Conservation (phyloP, 2,888 invertebrate genomes). For the Tetramorium bicarinatum region DNA sequence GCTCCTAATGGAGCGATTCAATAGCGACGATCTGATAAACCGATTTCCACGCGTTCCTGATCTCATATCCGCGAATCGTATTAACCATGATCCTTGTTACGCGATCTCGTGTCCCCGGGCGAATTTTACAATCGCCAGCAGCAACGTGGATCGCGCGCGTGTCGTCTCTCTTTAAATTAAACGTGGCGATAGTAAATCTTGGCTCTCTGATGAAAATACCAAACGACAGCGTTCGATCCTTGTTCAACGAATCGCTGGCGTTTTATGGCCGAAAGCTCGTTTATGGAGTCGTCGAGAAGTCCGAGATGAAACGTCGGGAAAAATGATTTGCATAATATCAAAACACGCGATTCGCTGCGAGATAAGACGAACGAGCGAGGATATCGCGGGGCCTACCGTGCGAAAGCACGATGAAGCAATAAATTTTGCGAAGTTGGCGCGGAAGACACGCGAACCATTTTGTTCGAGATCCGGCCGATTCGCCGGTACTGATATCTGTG, state of each 20-base stretch:
- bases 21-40: conserved; percentile 84
- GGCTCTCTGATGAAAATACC: not conserved
- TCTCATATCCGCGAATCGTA: conserved; percentile 55
- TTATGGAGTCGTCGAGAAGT: conserved; percentile 48
- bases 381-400: conserved; percentile 64
- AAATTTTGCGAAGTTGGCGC: conserved; percentile 78
- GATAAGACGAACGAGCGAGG: conserved; percentile 62
- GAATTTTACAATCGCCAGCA: conserved; percentile 28
- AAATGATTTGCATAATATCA: conserved; percentile 72
- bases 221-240: not conserved
- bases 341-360: conserved; percentile 49
- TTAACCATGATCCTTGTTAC: conserved; percentile 69
- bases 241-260: not conserved
- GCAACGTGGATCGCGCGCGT: not conserved
- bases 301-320: conserved; percentile 37
- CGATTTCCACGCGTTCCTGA: conserved; percentile 64
- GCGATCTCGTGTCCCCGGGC: conserved; percentile 45
- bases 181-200: not conserved
- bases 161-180: conserved; percentile 19
- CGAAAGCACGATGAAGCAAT: conserved; percentile 84
- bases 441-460: conserved; percentile 84
- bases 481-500: conserved; percentile 43
- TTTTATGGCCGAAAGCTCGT: not conserved
- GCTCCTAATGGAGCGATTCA: conserved; percentile 85
- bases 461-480: conserved; percentile 75